Evolutionary conservation across 2,888 invertebrate genomes (phyloP), one percentile per base, ranked within the genome.

Genomic region (Netelia fuscicornis): DNA sequence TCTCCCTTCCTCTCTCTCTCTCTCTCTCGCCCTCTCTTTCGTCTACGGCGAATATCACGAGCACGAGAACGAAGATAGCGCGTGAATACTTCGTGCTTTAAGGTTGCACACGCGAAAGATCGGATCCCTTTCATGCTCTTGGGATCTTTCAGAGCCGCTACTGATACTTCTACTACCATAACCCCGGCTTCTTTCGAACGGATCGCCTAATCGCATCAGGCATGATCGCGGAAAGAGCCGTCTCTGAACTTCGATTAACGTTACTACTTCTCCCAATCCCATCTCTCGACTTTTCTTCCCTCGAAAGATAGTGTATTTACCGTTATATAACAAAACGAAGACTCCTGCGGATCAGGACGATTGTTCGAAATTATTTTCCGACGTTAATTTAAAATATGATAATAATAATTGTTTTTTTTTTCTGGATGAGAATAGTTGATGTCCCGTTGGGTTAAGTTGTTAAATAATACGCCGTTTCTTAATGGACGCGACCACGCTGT

Each of bases 181-280:
- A 37, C 37, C 37, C 37, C 20, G 37, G 76, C 60, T 56, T 74
- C 74, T 78, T 56, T 75, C 78, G 70, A 42, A 76, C 71, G 48
- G 37, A 77, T 64, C 52, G 65, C 64, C 71, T 82, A 85, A 85
- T 85, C 82, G 75, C 42, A 82, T 84, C 81, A 77, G 77, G 68
- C 54, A 58, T 62, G 58, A 79, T 81, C 75, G 30, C 2, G n/a
- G 60, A 71, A 71, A 44, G 62, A 42, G n/a, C 77, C 44, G 67
- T 25, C 70, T 64, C 64, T 81, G 75, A 85, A 71, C 81, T 81
- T 71, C 81, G 81, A 82, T 81, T 65, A 85, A 70, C 81, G 79
- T 78, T 71, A 80, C 60, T 44, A 17, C 30, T 11, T 30, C 30
- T n/a, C 10, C 13, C 20, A 62, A 62, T 25, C 62, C 25, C 62